These are phyloP conservation scores for Emmelina monodactyla DNA, from an alignment of 2,888 invertebrate genomes.

Conservation along the genomic window DNA sequence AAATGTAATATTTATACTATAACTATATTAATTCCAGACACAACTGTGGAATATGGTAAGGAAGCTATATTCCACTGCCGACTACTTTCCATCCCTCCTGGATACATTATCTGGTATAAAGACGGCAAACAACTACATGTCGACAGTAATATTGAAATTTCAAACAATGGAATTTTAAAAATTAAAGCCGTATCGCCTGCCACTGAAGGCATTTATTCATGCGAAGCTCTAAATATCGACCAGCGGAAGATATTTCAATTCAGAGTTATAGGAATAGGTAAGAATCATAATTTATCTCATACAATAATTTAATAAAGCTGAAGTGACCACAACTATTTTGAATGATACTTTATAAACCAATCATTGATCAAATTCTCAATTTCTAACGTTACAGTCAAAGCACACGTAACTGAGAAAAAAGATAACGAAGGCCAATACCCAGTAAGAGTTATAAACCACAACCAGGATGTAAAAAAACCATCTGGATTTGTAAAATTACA, in stretches of 20 bases:
- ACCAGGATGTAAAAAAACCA: too few species aligned
- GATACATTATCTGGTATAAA: conserved; percentile 24
- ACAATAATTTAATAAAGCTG: too few species aligned
- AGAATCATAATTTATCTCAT: too few species aligned
- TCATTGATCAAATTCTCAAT: too few species aligned
- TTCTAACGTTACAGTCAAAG: too few species aligned
- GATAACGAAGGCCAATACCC: too few species aligned
- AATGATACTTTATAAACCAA: too few species aligned
- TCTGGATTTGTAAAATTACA: too few species aligned
- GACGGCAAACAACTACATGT: conserved; percentile 15
- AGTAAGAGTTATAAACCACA: too few species aligned
- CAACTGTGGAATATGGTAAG: conserved; percentile 20
- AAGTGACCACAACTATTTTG: too few species aligned
- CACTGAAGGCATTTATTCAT: conserved; percentile 21
- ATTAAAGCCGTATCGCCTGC: conserved; percentile 23
- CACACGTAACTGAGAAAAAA: too few species aligned
- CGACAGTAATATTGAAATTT: conserved; percentile 17
- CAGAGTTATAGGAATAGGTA: neutral
- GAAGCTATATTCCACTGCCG: conserved; percentile 21
- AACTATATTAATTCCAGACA: conserved; percentile 18
- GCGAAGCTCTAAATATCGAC: conserved; percentile 21
- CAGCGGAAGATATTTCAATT: conserved; percentile 9
- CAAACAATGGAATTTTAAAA: conserved; percentile 20
- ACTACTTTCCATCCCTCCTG: conserved; percentile 25
- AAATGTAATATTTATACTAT: neutral